Evolutionary conservation across 2,113 vertebrate genomes (phyloP).

Genomic region (Charadrius vociferus): DNA sequence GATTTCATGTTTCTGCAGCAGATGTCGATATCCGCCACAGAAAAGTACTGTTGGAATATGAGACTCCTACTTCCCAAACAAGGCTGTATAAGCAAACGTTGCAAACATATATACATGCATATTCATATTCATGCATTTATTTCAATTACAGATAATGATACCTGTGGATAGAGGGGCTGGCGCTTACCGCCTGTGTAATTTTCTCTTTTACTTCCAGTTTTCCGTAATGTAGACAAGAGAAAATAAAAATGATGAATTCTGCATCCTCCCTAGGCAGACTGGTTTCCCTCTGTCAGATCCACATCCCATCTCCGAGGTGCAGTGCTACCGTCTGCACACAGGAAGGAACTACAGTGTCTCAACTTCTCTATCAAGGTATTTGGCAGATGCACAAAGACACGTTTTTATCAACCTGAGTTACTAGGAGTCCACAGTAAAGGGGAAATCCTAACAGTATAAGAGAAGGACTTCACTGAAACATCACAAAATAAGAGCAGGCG

Average conservation of each 20-base stretch:
- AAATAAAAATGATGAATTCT: background rate
- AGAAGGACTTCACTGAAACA: background rate
- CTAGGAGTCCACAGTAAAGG: background rate
- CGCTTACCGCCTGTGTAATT: background rate
- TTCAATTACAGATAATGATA: background rate
- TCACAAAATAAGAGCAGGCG: background rate
- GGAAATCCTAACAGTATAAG: background rate
- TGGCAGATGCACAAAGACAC: background rate
- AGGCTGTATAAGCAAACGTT: background rate
- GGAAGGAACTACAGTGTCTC: background rate
- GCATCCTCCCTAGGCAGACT: background rate
- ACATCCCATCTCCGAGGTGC: background rate
- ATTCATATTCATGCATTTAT: background rate
- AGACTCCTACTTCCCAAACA: background rate
- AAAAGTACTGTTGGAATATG: background rate
- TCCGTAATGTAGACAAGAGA: accelerated
- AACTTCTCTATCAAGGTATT: background rate
- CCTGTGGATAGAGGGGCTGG: background rate
- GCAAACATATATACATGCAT: background rate
- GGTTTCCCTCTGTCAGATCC: background rate
- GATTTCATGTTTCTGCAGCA: background rate
- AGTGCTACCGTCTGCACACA: background rate
- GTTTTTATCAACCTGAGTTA: background rate
- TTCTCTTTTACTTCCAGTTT: background rate
- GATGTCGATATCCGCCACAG: background rate